Evolutionary conservation across 2,113 vertebrate genomes (phyloP).

Genomic region (Mesoclemmys tuberculata): DNA sequence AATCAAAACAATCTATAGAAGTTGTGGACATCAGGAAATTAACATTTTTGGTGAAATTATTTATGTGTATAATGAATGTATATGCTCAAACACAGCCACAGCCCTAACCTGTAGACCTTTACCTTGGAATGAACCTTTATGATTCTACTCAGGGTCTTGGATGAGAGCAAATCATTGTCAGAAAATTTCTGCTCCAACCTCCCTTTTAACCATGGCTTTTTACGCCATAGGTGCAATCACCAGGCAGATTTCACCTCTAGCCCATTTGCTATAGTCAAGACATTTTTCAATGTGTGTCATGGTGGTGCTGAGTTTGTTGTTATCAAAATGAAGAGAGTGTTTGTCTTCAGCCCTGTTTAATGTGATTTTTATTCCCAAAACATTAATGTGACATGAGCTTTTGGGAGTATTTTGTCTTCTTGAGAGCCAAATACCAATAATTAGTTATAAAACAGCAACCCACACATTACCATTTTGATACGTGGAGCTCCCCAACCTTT

Average conservation of each 20-base stretch:
- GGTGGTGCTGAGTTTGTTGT: accelerated
- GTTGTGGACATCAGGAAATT: background rate
- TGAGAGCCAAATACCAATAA: background rate
- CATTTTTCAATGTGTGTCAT: background rate
- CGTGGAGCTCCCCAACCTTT: background rate
- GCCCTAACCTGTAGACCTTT: background rate
- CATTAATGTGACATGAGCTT: background rate
- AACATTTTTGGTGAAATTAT: background rate
- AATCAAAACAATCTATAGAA: background rate
- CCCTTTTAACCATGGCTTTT: background rate
- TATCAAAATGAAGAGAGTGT: background rate
- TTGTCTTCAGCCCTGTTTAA: background rate
- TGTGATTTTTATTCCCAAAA: background rate
- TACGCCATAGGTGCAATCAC: background rate
- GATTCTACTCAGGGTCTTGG: background rate
- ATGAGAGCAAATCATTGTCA: background rate
- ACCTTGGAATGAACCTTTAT: background rate
- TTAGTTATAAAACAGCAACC: background rate
- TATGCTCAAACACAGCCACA: background rate
- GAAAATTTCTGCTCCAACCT: background rate
- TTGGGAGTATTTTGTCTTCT: background rate
- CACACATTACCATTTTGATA: background rate
- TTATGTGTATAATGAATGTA: background rate
- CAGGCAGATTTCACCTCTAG: background rate
- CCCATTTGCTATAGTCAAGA: background rate